Evolutionary conservation across 2,113 vertebrate genomes (phyloP), one percentile per base, ranked within the genome.

Genomic region (Vidua chalybeata): DNA sequence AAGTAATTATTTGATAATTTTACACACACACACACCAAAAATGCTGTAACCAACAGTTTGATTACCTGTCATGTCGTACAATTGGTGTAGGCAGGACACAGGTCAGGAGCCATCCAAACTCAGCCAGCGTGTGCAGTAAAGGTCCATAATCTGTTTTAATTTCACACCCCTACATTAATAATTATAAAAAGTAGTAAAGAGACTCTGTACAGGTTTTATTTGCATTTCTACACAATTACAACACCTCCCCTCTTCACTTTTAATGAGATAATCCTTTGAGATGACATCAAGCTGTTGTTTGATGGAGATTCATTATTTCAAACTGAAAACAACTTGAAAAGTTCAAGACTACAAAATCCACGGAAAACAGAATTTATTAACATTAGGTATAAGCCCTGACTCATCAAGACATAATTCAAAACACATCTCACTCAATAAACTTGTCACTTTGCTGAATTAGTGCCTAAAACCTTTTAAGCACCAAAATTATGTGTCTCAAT

Each of bases 91-190:
- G 99, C 84, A 99, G 96, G 78, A 99, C 98, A 66, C 98, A 99
- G 1, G 99, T 99, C 94, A 99, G 98, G 83, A 99, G 98, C 99
- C 99, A 99, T 67, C 99, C 99, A 66, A 99, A 99, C 96, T 99
- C 99, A 16, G 99, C 99, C 97, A 99, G 97, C 0, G 99, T 99
- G 97, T 99, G 99, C 73, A 99, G 97, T 73, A 99, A 97, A 13
- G 99, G 99, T 56, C 99, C 99, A 15, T 99, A 99, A 97, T 99
- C 99, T 2, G 99, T 98, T 97, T 99, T 99, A 95, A 99, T 98
- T 59, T 98, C 98, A 85, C 98, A 98, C 27, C 98, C 98, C 99
- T 99, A 97, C 30, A 91, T 91, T 95, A 95, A 93, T 79, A 98
- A 96, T 95, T 31, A 84, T 19, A 96, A 95, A 92, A 96, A 95